These are phyloP conservation scores for Alosa sapidissima DNA, from an alignment of 2,797 vertebrate genomes.

Conservation along the genomic window DNA sequence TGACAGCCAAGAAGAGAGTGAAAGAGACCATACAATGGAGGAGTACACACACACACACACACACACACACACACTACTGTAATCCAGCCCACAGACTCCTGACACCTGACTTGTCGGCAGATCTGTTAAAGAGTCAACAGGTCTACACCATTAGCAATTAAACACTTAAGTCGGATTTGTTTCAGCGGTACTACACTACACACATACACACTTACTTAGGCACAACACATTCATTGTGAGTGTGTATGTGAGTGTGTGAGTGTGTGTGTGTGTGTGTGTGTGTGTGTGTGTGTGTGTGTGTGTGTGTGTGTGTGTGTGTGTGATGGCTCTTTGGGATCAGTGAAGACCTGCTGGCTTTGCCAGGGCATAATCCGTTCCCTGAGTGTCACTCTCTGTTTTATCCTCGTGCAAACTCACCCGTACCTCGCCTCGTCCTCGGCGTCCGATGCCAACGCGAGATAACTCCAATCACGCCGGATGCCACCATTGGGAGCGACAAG, in stretches of 20 bases:
- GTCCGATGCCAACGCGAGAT: background rate
- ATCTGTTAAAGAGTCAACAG: constrained; percentile 28
- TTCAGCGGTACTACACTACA: constrained; percentile 17
- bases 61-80: background rate
- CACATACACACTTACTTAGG: constrained; percentile 21
- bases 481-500: background rate
- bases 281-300: background rate
- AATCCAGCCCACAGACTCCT: background rate
- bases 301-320: background rate
- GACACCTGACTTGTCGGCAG: background rate
- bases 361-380: constrained; percentile 11
- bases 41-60: background rate
- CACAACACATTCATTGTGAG: background rate
- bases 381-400: background rate
- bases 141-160: constrained; percentile 34
- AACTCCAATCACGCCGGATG: background rate
- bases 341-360: constrained; percentile 12
- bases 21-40: background rate
- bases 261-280: background rate
- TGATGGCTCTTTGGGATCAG: constrained; percentile 18
- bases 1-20: background rate
- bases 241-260: background rate
- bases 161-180: constrained; percentile 36
- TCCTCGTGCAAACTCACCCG: background rate
- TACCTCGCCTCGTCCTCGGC: background rate